Evolutionary conservation across 1,140 invertebrate species (phyloP).

Genomic region (Cardiocondyla obscurior): DNA sequence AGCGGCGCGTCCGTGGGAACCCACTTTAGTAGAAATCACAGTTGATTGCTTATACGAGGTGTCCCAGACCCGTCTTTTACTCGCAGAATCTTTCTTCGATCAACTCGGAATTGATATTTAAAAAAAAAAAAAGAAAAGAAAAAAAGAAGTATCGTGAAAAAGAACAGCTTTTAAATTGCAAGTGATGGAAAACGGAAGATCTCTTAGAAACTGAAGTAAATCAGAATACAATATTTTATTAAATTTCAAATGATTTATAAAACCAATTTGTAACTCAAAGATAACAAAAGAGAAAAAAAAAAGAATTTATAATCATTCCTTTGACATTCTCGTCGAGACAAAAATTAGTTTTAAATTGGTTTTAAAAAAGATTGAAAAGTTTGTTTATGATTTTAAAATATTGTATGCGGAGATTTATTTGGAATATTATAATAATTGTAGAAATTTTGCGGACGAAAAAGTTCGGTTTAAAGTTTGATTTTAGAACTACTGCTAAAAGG

Average conservation of each 20-base stretch:
- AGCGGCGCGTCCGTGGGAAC: constrained; percentile 10
- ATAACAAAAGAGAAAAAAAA: not conserved
- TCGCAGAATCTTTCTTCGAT: not conserved
- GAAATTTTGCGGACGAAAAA: not conserved
- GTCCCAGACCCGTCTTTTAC: not conserved
- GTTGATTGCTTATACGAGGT: not conserved
- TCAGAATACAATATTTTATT: not conserved
- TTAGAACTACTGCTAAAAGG: not conserved
- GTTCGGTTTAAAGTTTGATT: not conserved
- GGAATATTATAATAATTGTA: not conserved
- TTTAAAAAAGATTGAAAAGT: not conserved
- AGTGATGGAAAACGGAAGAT: not conserved
- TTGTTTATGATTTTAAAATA: not conserved
- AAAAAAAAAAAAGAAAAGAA: not conserved
- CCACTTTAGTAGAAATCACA: not conserved
- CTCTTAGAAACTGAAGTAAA: not conserved
- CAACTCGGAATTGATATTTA: constrained; percentile 11
- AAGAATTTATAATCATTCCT: not conserved
- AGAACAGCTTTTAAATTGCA: not conserved
- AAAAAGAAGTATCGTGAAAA: too few relatives aligned
- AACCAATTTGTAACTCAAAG: not conserved
- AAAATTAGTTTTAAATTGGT: not conserved
- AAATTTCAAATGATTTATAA: not conserved
- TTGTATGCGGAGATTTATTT: not conserved
- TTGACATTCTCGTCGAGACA: not conserved